These are phyloP conservation scores for Lacerta viridis DNA, from an alignment of 2,797 vertebrate genomes.

Conservation along the genomic window DNA sequence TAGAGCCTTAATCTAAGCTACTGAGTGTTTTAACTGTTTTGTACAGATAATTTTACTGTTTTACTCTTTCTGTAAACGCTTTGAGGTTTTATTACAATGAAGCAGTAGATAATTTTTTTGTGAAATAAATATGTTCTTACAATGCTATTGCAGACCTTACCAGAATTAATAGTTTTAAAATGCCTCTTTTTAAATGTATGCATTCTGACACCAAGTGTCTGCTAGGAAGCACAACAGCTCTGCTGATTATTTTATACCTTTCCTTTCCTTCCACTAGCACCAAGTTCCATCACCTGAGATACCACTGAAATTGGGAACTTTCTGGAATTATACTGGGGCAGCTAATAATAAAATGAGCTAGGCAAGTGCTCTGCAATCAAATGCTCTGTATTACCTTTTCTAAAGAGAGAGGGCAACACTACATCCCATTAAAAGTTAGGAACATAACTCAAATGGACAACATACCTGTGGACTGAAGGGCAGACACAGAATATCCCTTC, in stretches of 20 bases:
- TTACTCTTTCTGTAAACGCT: no score
- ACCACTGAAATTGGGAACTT: neutral
- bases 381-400: neutral
- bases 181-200: conserved; percentile 66
- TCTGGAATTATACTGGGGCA: neutral
- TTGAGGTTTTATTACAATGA: no score
- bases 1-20: no score
- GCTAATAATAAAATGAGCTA: neutral
- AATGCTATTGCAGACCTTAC: neutral
- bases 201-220: conserved; percentile 60
- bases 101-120: no score
- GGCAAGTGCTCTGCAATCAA: no score
- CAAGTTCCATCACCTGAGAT: no score
- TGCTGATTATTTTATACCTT: neutral
- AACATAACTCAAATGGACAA: neutral
- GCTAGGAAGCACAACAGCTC: conserved; percentile 43
- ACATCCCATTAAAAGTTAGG: neutral
- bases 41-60: no score
- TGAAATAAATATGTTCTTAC: no score
- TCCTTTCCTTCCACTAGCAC: neutral
- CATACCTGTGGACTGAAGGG: neutral
- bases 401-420: neutral
- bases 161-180: neutral
- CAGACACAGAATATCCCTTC: neutral
- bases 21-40: no score